phyloP scores from a whole-genome alignment of 2,113 vertebrate species.

The Crocuta crocuta region DNA sequence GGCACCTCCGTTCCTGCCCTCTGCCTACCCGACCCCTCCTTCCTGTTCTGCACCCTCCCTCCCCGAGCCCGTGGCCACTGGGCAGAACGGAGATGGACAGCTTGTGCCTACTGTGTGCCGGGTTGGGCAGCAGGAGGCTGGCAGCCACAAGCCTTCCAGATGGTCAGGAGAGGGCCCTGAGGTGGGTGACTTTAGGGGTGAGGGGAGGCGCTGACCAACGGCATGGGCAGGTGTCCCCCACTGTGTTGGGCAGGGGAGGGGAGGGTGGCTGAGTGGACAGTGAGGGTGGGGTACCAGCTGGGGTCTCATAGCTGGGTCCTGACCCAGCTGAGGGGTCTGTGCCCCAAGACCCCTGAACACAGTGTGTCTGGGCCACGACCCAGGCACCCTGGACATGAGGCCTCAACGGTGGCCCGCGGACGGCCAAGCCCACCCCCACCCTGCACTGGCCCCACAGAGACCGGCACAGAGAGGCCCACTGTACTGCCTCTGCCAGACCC shows the following conservation, averaged over 20 bases:
- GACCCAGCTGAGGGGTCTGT: not conserved
- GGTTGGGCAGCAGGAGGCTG: not conserved
- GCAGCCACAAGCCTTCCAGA: not conserved
- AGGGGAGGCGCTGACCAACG: not conserved
- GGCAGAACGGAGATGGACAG: not conserved
- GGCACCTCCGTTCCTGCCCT: not conserved
- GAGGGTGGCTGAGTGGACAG: not conserved
- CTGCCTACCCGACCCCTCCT: too few relatives aligned
- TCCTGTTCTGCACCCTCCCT: not conserved
- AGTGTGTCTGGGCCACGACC: not conserved
- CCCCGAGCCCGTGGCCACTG: not conserved
- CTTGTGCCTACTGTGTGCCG: rapidly evolving
- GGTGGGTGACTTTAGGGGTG: not conserved
- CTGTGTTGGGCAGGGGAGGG: not conserved
- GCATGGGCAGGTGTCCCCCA: rapidly evolving
- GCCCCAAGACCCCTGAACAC: not conserved
- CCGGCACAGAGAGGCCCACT: not conserved
- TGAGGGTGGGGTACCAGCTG: not conserved
- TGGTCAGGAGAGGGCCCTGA: not conserved
- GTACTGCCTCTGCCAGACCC: not conserved
- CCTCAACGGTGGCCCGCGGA: not conserved
- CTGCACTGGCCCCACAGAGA: not conserved
- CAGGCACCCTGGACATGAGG: not conserved
- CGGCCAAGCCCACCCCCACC: not conserved
- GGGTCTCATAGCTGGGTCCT: not conserved